These are phyloP conservation scores for Branchellion lobata DNA, from an alignment of 2,888 invertebrate genomes.

Conservation along the genomic window DNA sequence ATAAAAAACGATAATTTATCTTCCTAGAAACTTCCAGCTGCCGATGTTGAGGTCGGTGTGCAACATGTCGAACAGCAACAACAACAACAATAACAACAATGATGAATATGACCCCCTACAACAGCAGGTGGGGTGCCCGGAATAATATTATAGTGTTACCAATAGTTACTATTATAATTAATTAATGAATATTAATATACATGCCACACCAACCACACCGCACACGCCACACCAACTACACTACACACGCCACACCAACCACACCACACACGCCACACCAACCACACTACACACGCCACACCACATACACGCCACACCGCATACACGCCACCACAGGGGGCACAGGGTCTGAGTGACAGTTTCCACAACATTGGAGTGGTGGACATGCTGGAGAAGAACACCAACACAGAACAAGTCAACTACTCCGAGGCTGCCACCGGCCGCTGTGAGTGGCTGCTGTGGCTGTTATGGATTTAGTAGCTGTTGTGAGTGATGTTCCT, in stretches of 20 bases:
- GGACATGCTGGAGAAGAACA: constrained; percentile 41
- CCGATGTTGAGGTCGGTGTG: constrained; percentile 37
- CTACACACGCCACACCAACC: background rate
- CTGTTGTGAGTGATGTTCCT: background rate
- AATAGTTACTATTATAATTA: too few relatives aligned
- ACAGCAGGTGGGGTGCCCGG: too few relatives aligned
- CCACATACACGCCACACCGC: background rate
- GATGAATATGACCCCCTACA: constrained; percentile 26
- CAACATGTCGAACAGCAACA: constrained; percentile 11
- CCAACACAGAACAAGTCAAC: constrained; percentile 42
- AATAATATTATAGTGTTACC: too few relatives aligned
- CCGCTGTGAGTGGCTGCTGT: constrained; percentile 13
- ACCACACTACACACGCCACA: background rate
- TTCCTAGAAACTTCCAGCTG: constrained; percentile 30
- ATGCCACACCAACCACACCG: background rate
- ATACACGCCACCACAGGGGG: background rate
- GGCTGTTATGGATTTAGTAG: background rate
- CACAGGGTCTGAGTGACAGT: constrained; percentile 11
- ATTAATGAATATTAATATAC: background rate
- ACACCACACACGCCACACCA: background rate
- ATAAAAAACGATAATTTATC: too few relatives aligned
- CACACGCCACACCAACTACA: background rate
- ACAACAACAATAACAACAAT: background rate
- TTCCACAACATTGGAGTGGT: constrained; percentile 30
- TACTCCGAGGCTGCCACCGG: constrained; percentile 32